phyloP scores from a whole-genome alignment of 92 coral and sea anemone species.

The Anthopleura xanthogrammica region DNA sequence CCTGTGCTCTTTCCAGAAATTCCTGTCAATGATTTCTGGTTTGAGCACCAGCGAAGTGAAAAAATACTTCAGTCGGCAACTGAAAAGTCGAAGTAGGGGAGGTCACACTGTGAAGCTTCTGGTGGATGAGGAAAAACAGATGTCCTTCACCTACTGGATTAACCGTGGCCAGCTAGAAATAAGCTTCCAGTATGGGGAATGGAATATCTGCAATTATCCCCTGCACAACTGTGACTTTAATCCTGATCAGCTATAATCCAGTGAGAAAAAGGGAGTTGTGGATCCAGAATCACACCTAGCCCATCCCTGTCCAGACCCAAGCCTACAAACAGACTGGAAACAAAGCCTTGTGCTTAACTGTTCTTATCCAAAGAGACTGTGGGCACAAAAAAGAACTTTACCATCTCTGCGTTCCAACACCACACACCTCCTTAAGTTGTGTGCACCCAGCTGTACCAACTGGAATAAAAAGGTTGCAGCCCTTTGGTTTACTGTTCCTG shows the following conservation, averaged over 20 bases:
- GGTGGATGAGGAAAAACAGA: slow-evolving; percentile 33
- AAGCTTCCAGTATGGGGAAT: slow-evolving; percentile 45
- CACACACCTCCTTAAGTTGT: no score
- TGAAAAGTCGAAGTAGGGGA: slow-evolving; percentile 20
- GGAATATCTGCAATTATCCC: slow-evolving; percentile 42
- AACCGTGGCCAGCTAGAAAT: slow-evolving; percentile 25
- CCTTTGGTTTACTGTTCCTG: not conserved
- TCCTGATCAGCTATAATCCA: not conserved
- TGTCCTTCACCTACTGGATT: slow-evolving; percentile 31
- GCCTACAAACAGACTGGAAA: not conserved
- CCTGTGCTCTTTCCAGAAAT: slow-evolving; percentile 29
- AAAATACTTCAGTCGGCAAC: slow-evolving; percentile 32
- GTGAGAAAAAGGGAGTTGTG: not conserved
- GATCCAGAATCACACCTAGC: no score
- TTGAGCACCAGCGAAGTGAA: slow-evolving; percentile 26
- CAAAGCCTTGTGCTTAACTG: not conserved
- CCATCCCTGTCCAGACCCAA: not conserved
- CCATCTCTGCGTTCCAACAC: no score
- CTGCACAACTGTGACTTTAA: slow-evolving; percentile 27
- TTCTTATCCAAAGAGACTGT: not conserved
- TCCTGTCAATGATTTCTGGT: slow-evolving; percentile 32
- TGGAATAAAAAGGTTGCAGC: not conserved
- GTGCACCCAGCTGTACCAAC: no score
- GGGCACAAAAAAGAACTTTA: no score
- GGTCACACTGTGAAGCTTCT: slow-evolving; percentile 36